These are phyloP conservation scores for Casuarius casuarius DNA, from an alignment of 2,113 vertebrate genomes.

Conservation along the genomic window DNA sequence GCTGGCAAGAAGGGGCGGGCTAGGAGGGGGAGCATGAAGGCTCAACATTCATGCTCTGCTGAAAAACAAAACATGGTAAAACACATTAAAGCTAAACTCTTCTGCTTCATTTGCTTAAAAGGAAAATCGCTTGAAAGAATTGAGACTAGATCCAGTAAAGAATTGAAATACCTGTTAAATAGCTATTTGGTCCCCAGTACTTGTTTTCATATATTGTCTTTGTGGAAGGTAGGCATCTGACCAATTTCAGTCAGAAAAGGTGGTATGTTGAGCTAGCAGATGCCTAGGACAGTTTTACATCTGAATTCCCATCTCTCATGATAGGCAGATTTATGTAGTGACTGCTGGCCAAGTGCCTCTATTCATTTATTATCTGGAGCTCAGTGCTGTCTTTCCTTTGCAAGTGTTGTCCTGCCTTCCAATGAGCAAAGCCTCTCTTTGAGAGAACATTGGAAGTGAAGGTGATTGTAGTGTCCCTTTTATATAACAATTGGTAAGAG, in stretches of 20 bases:
- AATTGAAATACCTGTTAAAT: too few relatives aligned
- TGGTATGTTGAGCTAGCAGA: background rate
- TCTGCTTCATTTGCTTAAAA: too few relatives aligned
- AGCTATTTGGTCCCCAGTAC: too few relatives aligned
- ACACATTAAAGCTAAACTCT: too few relatives aligned
- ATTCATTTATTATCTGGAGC: background rate
- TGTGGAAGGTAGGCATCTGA: background rate
- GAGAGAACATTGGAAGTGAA: background rate
- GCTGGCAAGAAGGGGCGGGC: background rate
- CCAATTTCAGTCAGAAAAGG: background rate
- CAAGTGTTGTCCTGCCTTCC: background rate
- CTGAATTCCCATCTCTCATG: background rate
- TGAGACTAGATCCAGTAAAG: too few relatives aligned
- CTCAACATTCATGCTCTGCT: background rate
- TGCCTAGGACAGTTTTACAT: background rate
- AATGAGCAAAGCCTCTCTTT: too few relatives aligned
- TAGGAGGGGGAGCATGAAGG: background rate
- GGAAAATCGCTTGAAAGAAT: too few relatives aligned
- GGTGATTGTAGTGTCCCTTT: background rate
- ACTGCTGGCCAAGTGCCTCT: background rate
- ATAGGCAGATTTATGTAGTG: too few relatives aligned
- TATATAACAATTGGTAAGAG: background rate
- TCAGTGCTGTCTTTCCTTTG: background rate
- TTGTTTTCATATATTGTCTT: background rate
- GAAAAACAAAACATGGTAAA: background rate